Conservation (phyloP, 2,113 vertebrate species). For the Australoheros scitulus region DNA sequence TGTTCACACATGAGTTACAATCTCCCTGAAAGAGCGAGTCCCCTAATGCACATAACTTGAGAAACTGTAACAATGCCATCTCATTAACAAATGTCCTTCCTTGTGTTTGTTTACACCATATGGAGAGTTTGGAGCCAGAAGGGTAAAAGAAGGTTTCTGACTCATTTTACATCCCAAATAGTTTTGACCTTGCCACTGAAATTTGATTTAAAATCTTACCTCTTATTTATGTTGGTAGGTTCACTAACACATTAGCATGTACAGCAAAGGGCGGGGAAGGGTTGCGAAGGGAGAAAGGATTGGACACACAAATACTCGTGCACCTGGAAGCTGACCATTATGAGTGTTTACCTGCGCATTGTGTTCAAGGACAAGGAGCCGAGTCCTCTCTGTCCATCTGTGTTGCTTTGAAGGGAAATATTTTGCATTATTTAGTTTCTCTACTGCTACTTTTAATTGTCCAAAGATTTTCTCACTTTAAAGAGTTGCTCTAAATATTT, state of each 20-base stretch:
- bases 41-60: conserved; percentile 37
- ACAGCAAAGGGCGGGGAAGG: conserved; percentile 3
- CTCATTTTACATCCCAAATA: conserved; percentile 51
- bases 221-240: conserved; percentile 9
- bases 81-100: conserved; percentile 62
- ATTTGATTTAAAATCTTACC: conserved; percentile 26
- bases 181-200: conserved; percentile 60
- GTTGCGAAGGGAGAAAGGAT: conserved; percentile 6
- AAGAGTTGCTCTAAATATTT: background rate
- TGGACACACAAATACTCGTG: background rate
- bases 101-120: conserved; percentile 68
- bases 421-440: conserved; percentile 41
- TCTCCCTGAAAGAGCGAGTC: conserved; percentile 33
- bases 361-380: conserved; percentile 25
- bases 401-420: conserved; percentile 1
- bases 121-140: conserved; percentile 52
- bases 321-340: conserved; percentile 34
- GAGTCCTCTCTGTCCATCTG: conserved; percentile 22
- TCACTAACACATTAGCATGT: conserved; percentile 43
- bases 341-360: conserved; percentile 20
- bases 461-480: background rate
- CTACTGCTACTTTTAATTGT: conserved; percentile 3
- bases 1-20: conserved; percentile 31
- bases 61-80: conserved; percentile 51
- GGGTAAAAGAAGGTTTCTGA: conserved; percentile 46